Conservation (phyloP, 2,888 invertebrate genomes). For the Exephanes ischioxanthus region DNA sequence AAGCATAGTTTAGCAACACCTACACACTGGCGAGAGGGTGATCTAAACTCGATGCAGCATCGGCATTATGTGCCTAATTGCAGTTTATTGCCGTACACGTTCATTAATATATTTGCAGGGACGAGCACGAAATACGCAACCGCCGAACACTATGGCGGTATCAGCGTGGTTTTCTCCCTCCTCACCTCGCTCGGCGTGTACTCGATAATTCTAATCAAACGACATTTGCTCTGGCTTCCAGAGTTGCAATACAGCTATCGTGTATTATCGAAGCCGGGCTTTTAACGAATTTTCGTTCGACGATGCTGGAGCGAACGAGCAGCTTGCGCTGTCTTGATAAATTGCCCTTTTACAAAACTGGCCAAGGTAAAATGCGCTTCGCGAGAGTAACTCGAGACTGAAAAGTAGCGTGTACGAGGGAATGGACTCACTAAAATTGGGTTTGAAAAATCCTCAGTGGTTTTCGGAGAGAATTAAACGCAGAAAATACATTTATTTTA, state of each 20-base stretch:
- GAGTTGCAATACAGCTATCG: conserved; percentile 1
- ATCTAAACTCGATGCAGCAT: conserved; percentile 47
- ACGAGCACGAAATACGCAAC: conserved; percentile 27
- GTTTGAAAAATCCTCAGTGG: too few relatives aligned
- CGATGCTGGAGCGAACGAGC: neutral
- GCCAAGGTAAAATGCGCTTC: too few relatives aligned
- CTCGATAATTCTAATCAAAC: conserved; percentile 35
- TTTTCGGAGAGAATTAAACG: too few relatives aligned
- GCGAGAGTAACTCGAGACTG: too few relatives aligned
- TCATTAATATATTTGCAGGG: conserved; percentile 52
- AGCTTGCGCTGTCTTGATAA: too few relatives aligned
- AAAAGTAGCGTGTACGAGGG: too few relatives aligned
- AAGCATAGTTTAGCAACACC: conserved; percentile 36
- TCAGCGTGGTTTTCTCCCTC: neutral
- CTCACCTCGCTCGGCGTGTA: neutral
- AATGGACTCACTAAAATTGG: too few relatives aligned
- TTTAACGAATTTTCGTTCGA: neutral
- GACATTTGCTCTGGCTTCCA: conserved; percentile 13
- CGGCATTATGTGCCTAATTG: conserved; percentile 48
- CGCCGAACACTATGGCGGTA: conserved; percentile 29
- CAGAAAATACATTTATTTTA: too few relatives aligned
- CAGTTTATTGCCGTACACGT: conserved; percentile 59
- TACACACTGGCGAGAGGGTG: conserved; percentile 28
- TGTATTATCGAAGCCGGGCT: neutral
- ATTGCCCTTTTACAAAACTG: too few relatives aligned